Base-by-base conservation (phyloP, 2,888 invertebrate genomes). In the Argyresthia goedartella region DNA sequence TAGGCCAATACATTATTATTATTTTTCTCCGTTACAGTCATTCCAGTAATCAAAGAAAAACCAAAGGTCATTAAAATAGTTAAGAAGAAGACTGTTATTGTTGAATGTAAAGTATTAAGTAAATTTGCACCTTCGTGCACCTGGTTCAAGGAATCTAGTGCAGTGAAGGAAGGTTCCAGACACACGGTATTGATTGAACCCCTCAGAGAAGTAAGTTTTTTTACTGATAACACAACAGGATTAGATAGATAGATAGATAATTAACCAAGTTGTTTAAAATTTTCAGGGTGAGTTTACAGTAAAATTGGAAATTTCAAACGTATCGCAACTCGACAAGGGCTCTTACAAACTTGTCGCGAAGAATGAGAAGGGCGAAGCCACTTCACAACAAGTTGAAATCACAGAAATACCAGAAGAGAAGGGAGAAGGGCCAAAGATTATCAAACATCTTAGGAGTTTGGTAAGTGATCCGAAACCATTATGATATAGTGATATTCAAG, bases 61-160 rank as follows among this genome's bases (percentile, higher is more conserved):
- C 97, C 97, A 52, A 95, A 91, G 86, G 93, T 96, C 63, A 93
- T 97, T 66, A 95, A 95, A 75, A 93, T 97, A 67, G 90, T 96
- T 63, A 97, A 97, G 78, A 96, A 95, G 88, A 94, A 93, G 74
- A 95, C 95, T 62, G 93, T 98, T 61, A 91, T 97, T 61, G 95
- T 98, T 73, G 97, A 97, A 80, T 97, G 97, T 76, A 92, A 93
- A 73, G 95, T 98, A 56, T 92, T 95, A 73, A 97, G 97, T 63
- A 95, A 95, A 82, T 96, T 97, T 71, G 93, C 95, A 65, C 98
- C 98, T 8, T 91, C 94, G 59, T 95, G 97, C 71, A 94, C 94
- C 43, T 98, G 98, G 98, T 97, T 91, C 81, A 96, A 96, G 71
- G 97, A 97, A 82, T 81, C 90, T 14, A 90, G 88, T 60, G 92